phyloP scores from a whole-genome alignment of 2,888 invertebrate genomes.

The Anodontia alba region DNA sequence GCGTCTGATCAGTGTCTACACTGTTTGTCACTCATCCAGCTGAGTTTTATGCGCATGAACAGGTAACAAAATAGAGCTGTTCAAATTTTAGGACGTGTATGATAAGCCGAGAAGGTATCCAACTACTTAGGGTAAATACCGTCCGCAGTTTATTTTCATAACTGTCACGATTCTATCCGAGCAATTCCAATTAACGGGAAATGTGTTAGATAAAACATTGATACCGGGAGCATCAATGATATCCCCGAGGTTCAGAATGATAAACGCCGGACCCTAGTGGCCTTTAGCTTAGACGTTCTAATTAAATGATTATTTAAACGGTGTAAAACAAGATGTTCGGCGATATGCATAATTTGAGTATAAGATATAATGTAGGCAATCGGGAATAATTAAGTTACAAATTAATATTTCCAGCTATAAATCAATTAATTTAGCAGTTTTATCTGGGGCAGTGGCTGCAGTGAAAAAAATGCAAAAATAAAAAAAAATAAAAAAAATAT shows the following conservation, averaged over 20 bases:
- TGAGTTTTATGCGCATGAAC: too few species aligned
- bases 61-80: too few species aligned
- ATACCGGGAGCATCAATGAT: slow-evolving; percentile 16
- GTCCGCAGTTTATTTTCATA: slow-evolving; percentile 47
- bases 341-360: slow-evolving; percentile 16
- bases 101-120: too few species aligned
- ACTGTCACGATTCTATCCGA: slow-evolving; percentile 44
- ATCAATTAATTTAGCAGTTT: slow-evolving; percentile 6
- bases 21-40: too few species aligned
- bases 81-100: too few species aligned
- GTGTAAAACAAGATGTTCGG: slow-evolving; percentile 35
- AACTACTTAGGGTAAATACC: too few species aligned
- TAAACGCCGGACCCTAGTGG: slow-evolving; percentile 52
- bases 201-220: background rate
- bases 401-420: background rate
- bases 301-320: slow-evolving; percentile 63
- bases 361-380: background rate
- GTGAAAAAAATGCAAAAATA: too few species aligned
- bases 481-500: too few species aligned
- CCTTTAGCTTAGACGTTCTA: slow-evolving; percentile 43
- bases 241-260: slow-evolving; percentile 44
- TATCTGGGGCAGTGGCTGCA: background rate
- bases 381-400: slow-evolving; percentile 9
- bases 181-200: slow-evolving; percentile 45
- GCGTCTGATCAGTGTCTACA: too few species aligned